phyloP scores from a whole-genome alignment of 2,113 vertebrate species.

The Lanius ludovicianus region DNA sequence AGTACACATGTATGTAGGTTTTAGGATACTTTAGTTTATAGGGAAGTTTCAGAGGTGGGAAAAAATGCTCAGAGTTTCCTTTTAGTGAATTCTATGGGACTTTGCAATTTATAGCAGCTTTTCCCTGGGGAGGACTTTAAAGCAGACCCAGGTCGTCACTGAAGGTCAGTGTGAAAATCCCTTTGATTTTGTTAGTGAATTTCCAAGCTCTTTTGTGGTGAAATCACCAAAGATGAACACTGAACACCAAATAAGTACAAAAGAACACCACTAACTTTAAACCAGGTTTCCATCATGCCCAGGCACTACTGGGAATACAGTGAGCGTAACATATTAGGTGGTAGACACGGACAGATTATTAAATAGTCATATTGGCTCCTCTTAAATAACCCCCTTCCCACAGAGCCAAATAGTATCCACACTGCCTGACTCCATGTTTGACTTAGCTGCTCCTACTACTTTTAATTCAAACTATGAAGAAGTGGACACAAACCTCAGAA shows the following conservation, averaged over 20 bases:
- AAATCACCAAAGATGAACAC: background rate
- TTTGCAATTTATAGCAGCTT: background rate
- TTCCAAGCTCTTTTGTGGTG: background rate
- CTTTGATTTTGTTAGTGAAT: background rate
- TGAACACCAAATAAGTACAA: background rate
- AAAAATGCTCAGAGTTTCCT: background rate
- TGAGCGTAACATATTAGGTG: background rate
- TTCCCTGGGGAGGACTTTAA: background rate
- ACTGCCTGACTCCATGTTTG: background rate
- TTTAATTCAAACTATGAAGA: background rate
- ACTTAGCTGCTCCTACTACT: background rate
- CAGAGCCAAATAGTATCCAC: background rate
- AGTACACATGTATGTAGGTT: background rate
- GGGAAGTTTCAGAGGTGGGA: background rate
- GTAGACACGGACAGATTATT: background rate
- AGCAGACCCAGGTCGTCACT: background rate
- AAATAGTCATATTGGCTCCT: background rate
- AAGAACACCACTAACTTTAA: background rate
- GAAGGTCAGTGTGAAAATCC: background rate
- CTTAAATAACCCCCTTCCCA: background rate
- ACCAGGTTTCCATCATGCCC: background rate
- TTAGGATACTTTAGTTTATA: background rate
- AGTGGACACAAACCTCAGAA: background rate
- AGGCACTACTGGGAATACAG: background rate
- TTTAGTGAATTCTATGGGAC: background rate